Conservation (phyloP, 2,888 invertebrate genomes). For the Oscheius sp. region DNA sequence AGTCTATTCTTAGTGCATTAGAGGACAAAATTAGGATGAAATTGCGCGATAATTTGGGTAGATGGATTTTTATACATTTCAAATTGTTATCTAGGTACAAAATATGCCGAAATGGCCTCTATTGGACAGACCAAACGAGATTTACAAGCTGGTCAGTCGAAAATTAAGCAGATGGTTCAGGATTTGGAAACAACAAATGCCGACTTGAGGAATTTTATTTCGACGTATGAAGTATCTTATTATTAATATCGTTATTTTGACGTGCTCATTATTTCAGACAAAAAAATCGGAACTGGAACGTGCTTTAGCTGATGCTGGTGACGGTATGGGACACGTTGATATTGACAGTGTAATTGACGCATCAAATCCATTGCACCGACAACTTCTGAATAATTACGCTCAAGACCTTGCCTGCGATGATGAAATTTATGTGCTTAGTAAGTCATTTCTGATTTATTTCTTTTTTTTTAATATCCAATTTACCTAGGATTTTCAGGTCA, state of each 20-base stretch:
- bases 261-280: conserved; percentile 77
- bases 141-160: conserved; percentile 77
- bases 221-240: conserved; percentile 18
- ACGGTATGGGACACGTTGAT: not conserved
- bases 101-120: conserved; percentile 86
- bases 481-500: conserved; percentile 40
- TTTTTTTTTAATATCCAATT: not conserved
- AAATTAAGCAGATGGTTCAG: conserved; percentile 62
- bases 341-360: conserved; percentile 52
- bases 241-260: too few relatives aligned
- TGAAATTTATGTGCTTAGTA: conserved; percentile 94
- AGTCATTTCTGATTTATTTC: conserved; percentile 76
- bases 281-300: conserved; percentile 88
- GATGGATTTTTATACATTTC: not conserved
- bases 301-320: conserved; percentile 79
- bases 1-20: conserved; percentile 91
- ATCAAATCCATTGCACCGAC: conserved; percentile 58
- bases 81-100: conserved; percentile 56
- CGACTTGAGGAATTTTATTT: conserved; percentile 48
- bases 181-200: conserved; percentile 63
- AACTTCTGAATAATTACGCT: conserved; percentile 65
- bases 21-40: conserved; percentile 90
- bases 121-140: conserved; percentile 88
- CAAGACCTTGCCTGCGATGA: conserved; percentile 98
- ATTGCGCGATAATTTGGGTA: conserved; percentile 87